Evolutionary conservation across 2,888 invertebrate species (phyloP).

Genomic region (Machimus rusticus): DNA sequence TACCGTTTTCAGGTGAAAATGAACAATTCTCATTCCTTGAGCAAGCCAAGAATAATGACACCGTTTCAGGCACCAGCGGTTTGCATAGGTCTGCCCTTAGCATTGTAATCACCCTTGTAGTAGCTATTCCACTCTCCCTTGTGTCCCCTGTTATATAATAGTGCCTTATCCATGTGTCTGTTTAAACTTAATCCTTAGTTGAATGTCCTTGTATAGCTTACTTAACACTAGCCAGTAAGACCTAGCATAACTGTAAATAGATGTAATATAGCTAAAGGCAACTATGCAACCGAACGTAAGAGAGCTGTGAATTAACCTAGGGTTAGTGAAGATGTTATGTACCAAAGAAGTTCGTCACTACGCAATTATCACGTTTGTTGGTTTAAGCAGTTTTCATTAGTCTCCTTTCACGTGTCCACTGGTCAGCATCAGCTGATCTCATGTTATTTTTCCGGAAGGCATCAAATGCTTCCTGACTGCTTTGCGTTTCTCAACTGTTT

Average conservation of each 20-base stretch:
- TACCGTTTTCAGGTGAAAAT: slow-evolving; percentile 21
- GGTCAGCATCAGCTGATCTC: neutral
- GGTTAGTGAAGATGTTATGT: slow-evolving; percentile 27
- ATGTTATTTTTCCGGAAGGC: neutral
- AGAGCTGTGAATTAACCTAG: slow-evolving; percentile 38
- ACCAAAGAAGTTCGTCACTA: slow-evolving; percentile 9
- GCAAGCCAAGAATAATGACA: slow-evolving; percentile 13
- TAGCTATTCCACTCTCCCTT: neutral
- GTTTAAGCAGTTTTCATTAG: neutral
- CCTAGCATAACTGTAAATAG: slow-evolving; percentile 5
- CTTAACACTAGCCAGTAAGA: slow-evolving; percentile 18
- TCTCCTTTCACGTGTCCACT: neutral
- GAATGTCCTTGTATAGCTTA: slow-evolving; percentile 26
- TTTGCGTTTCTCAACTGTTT: neutral
- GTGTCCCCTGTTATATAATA: slow-evolving; percentile 5
- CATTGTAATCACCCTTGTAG: neutral
- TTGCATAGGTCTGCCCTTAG: slow-evolving; percentile 3
- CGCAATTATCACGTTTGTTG: slow-evolving; percentile 8
- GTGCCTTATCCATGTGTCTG: slow-evolving; percentile 8
- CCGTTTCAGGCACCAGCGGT: slow-evolving; percentile 19
- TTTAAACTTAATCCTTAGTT: slow-evolving; percentile 5
- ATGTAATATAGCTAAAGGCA: neutral
- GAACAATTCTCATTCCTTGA: slow-evolving; percentile 33
- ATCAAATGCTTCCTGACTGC: neutral
- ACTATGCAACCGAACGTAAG: slow-evolving; percentile 10